Evolutionary conservation across 1,140 invertebrate species (phyloP).

Genomic region (Lysiphlebus fabarum): DNA sequence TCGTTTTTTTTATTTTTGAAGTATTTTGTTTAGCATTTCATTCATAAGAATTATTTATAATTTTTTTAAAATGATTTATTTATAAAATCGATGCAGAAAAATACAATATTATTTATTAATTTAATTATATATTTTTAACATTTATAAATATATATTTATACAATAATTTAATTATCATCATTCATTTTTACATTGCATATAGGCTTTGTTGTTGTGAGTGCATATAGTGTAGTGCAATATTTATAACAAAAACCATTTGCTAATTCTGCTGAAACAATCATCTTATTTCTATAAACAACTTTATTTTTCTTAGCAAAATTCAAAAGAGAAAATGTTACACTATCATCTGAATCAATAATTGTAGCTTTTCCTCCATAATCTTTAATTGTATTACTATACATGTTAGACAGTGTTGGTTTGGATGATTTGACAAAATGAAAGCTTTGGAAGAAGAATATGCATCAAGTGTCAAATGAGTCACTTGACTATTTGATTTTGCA

Average conservation of each 20-base stretch:
- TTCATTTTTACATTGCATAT: slow-evolving; percentile 16
- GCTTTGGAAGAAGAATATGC: slow-evolving; percentile 30
- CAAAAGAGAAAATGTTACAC: slow-evolving; percentile 34
- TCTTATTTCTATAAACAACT: slow-evolving; percentile 40
- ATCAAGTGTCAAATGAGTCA: slow-evolving; percentile 4
- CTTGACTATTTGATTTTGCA: slow-evolving; percentile 11
- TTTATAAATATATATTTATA: slow-evolving; percentile 13
- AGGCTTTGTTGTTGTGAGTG: slow-evolving; percentile 30
- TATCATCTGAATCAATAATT: slow-evolving; percentile 14
- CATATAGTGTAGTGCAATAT: slow-evolving; percentile 34
- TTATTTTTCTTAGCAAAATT: slow-evolving; percentile 33
- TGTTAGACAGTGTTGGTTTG: slow-evolving; percentile 26
- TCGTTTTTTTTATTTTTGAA: too few species aligned
- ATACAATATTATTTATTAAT: too few species aligned
- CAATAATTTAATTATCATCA: slow-evolving; percentile 12
- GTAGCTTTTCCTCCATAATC: slow-evolving; percentile 22
- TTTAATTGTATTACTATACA: slow-evolving; percentile 31
- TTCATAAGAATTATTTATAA: too few species aligned
- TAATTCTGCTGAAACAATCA: slow-evolving; percentile 41
- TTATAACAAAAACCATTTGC: slow-evolving; percentile 44
- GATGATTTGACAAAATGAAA: slow-evolving; percentile 35
- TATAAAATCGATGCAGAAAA: too few species aligned
- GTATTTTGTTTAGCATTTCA: too few species aligned
- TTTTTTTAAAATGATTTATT: too few species aligned
- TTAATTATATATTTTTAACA: too few species aligned